phyloP scores from a whole-genome alignment of 2,113 vertebrate genomes.

The Sterna hirundo region DNA sequence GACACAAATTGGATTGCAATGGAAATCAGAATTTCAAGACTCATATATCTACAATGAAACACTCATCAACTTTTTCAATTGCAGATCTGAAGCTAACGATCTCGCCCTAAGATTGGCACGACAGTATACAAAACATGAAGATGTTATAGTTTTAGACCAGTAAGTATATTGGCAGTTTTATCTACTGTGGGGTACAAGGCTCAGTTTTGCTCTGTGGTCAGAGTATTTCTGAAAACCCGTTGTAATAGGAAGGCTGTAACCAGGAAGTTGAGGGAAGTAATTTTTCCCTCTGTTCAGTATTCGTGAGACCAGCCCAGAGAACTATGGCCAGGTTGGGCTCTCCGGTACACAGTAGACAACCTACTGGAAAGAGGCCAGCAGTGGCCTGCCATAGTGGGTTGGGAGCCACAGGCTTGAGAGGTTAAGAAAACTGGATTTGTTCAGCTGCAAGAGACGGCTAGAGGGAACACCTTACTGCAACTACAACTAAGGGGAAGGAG shows the following conservation, averaged over 20 bases:
- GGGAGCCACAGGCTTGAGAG: background rate
- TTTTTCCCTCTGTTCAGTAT: background rate
- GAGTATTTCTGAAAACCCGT: background rate
- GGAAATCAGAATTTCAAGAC: background rate
- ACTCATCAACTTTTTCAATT: background rate
- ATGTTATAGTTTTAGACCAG: conserved; percentile 91
- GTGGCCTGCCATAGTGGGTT: background rate
- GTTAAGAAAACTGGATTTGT: background rate
- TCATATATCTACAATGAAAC: background rate
- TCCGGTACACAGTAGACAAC: background rate
- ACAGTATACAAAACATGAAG: conserved; percentile 85
- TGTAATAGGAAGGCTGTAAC: background rate
- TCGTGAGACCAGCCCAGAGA: background rate
- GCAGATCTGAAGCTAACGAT: conserved; percentile 94
- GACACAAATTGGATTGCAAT: background rate
- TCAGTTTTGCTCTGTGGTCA: background rate
- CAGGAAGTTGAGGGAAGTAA: background rate
- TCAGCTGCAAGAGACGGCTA: background rate
- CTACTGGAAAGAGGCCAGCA: background rate
- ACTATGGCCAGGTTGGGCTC: background rate
- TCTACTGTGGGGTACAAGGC: background rate
- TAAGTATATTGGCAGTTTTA: conserved; percentile 65
- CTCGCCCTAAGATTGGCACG: conserved; percentile 89
- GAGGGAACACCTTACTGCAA: background rate
- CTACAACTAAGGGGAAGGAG: background rate